A percentile compares a stretch with the other conserved stretches of the same genome.
These are phyloP conservation scores for Coleophora deauratella DNA, from an alignment of 2,888 invertebrate genomes.

Conservation along the genomic window DNA sequence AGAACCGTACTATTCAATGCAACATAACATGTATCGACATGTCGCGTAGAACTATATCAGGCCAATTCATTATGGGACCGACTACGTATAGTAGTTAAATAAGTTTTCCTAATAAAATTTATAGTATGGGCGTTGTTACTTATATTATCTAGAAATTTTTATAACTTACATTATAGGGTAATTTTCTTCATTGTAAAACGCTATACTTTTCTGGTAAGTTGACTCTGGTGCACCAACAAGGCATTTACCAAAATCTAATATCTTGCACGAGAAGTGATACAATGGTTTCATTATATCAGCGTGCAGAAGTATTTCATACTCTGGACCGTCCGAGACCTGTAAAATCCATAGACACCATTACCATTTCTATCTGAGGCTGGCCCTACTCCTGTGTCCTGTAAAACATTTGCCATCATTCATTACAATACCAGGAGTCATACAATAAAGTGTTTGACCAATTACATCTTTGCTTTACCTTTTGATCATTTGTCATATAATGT, in stretches of 20 bases:
- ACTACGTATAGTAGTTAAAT: too few relatives aligned
- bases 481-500: too few relatives aligned
- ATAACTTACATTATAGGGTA: slow-evolving; percentile 41
- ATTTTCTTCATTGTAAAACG: slow-evolving; percentile 46
- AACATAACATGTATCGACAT: too few relatives aligned
- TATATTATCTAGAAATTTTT: neutral
- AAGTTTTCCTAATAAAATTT: too few relatives aligned
- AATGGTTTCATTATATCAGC: slow-evolving; percentile 73
- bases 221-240: slow-evolving; percentile 69
- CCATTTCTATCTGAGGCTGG: neutral
- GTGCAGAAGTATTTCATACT: slow-evolving; percentile 72
- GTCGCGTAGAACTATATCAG: too few relatives aligned
- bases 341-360: slow-evolving; percentile 2
- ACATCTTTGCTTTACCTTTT: neutral
- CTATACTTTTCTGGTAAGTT: slow-evolving; percentile 58
- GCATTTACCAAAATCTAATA: slow-evolving; percentile 79
- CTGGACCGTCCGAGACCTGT: slow-evolving; percentile 79
- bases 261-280: slow-evolving; percentile 76
- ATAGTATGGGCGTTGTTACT: too few relatives aligned
- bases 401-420: neutral
- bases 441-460: neutral
- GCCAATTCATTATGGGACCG: too few relatives aligned
- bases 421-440: too few relatives aligned
- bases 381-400: too few relatives aligned
- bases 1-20: too few relatives aligned